Base-by-base conservation (phyloP, 2,888 invertebrate genomes). In the Ornithoptera priamus region DNA sequence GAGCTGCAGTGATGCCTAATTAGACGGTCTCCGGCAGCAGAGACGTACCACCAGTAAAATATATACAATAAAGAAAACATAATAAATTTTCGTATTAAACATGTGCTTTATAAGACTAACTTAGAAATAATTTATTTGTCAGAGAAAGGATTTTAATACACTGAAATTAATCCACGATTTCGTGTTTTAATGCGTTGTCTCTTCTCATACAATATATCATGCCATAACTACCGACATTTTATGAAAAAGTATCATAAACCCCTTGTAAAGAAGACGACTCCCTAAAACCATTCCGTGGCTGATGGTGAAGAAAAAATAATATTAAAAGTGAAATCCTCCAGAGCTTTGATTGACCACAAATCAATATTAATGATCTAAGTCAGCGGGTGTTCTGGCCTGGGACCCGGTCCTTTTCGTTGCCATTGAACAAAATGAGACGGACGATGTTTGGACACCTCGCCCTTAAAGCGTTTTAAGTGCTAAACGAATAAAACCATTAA, bases 401-500 rank as follows among this genome's bases (percentile, higher is more conserved):
- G 81, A 74, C 69, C 68, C 76, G 74, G 71, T 91, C 86, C 79
- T 79, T 77, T 69, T 86, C 82, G 61, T 75, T 73, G 76, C 46
- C 72, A 77, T 67, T 69, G 42, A 68, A 64, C 72, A 74, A 82
- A 88, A 74, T 76, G 79, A 77, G 88, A 89, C 76, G 73, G 73
- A 65, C 65, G 76, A 84, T 90, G 86, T 91, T 92, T 91, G 89
- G 91, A 91, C 92, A 90, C 90, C 89, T 89, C 88, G 86, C 90
- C 91, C 91, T 90, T 89, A 90, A 86, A 89, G 79, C 89, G 87
- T 86, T 92, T 90, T 90, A 91, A 92, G 92, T 92, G 92, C 90
- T 92, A 91, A 92, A 92, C 92, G 92, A 90, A 92, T 92, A 90
- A 92, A 91, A 92, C 90, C 92, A 92, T 92, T 92, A 92, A 92